Evolutionary conservation across 92 coral and sea anemone genomes (phyloP).

Genomic region (Porites evermanni): DNA sequence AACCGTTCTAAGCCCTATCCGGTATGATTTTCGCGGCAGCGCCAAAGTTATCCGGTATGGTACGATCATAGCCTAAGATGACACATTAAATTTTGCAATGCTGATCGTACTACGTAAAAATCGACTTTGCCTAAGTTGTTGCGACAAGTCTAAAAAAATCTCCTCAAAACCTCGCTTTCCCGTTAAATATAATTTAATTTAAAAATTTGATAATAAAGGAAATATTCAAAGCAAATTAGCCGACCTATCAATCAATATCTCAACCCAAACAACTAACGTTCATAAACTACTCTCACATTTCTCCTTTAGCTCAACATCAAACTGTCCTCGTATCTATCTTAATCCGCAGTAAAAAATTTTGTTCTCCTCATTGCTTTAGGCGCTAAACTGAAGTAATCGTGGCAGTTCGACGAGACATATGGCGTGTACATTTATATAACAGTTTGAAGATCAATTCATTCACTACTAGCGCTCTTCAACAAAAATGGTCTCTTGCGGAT

Average conservation of each 20-base stretch:
- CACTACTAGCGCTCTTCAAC: conserved; percentile 90
- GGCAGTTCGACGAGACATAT: background rate
- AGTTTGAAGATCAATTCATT: background rate
- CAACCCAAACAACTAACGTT: background rate
- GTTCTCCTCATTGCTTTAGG: background rate
- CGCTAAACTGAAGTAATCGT: background rate
- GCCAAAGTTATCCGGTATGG: too few species aligned
- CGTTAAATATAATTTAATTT: conserved; percentile 47
- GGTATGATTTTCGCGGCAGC: too few species aligned
- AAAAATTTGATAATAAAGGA: conserved; percentile 32
- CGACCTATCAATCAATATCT: background rate
- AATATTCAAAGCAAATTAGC: background rate
- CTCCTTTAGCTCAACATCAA: background rate
- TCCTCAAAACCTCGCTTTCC: background rate
- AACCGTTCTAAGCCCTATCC: too few species aligned
- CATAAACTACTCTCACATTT: background rate
- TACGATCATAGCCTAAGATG: too few species aligned
- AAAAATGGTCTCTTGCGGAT: conserved; percentile 96
- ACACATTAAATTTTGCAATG: background rate
- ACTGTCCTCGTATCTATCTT: background rate
- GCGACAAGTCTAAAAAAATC: background rate
- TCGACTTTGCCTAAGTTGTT: background rate
- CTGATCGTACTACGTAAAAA: background rate
- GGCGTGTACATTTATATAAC: background rate
- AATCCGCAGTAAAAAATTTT: background rate